phyloP scores from a whole-genome alignment of 2,113 vertebrate genomes.

The Otolemur garnettii region DNA sequence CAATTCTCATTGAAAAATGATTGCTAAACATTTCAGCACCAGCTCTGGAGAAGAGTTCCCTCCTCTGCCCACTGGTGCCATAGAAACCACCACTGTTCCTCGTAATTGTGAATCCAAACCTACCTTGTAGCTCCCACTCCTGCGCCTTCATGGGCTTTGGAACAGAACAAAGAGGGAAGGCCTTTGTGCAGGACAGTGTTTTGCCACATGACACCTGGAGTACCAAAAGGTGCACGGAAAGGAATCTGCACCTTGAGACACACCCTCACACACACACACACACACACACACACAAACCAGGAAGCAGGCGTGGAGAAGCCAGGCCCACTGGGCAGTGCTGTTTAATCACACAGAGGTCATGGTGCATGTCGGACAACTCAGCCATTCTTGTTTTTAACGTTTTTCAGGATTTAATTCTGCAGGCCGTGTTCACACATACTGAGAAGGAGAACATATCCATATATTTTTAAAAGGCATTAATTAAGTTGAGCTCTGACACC shows the following conservation, averaged over 20 bases:
- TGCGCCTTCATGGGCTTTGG: not conserved
- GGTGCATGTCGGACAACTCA: conserved; percentile 39
- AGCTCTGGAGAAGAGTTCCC: not conserved
- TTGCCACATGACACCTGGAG: not conserved
- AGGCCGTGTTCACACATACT: conserved; percentile 62
- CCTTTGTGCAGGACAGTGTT: not conserved
- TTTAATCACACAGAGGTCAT: conserved; percentile 42
- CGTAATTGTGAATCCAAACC: not conserved
- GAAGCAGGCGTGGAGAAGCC: not conserved
- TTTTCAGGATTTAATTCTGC: conserved; percentile 62
- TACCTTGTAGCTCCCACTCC: not conserved
- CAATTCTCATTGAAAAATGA: conserved; percentile 76
- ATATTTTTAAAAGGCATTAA: conserved; percentile 71
- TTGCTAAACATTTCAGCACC: conserved; percentile 71
- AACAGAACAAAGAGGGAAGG: not conserved
- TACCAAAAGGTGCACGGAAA: not conserved
- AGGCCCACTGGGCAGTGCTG: not conserved
- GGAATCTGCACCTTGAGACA: not conserved
- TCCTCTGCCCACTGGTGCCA: not conserved
- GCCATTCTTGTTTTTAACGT: conserved; percentile 42
- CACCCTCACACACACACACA: not conserved
- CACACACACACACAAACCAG: not conserved
- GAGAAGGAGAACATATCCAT: conserved; percentile 54
- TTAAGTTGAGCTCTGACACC: conserved; percentile 72
- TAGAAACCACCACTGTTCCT: conserved; percentile 8